Evolutionary conservation across 2,797 vertebrate species (phyloP).

Genomic region (Apodemus agrarius): DNA sequence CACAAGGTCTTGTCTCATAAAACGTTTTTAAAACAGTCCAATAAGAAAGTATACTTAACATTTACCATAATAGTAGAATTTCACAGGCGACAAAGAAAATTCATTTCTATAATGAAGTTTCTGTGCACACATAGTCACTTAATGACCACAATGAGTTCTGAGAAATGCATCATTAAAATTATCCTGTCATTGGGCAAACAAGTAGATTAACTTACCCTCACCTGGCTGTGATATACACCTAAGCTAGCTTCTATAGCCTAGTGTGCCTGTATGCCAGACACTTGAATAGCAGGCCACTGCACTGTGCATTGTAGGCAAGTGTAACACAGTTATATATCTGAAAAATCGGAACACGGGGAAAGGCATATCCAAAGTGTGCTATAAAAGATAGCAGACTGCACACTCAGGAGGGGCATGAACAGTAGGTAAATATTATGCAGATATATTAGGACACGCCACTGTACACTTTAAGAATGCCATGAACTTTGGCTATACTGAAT

Average conservation of each 20-base stretch:
- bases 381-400: neutral
- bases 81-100: neutral
- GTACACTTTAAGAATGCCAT: neutral
- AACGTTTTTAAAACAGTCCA: conserved; percentile 11
- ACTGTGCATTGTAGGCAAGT: neutral
- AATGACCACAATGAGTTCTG: neutral
- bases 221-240: no score
- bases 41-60: conserved; percentile 18
- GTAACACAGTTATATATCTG: neutral
- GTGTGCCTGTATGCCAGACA: neutral
- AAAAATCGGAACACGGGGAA: neutral
- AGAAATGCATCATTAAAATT: neutral
- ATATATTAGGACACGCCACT: fast-evolving
- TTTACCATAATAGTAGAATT: neutral
- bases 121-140: neutral
- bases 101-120: conserved; percentile 29
- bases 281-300: neutral
- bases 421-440: no score
- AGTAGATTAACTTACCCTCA: neutral
- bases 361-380: neutral
- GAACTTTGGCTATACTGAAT: neutral
- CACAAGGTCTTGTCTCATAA: neutral
- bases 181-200: neutral
- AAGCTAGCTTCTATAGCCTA: neutral
- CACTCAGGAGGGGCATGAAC: neutral